A percentile compares a stretch with the other conserved stretches of the same genome.
Evolutionary conservation across 2,888 invertebrate species (phyloP).

Genomic region (Dexiosoma caninum): DNA sequence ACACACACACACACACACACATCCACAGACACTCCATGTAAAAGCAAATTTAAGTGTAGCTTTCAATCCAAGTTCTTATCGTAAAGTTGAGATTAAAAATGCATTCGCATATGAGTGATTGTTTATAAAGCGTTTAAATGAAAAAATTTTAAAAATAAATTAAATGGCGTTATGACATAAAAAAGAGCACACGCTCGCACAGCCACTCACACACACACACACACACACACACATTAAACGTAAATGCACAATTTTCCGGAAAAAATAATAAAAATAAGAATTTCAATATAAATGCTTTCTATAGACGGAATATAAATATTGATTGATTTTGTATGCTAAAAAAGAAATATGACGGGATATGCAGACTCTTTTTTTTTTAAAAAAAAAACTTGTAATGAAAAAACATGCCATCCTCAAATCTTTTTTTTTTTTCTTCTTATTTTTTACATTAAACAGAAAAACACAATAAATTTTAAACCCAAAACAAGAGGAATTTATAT

Average conservation of each 20-base stretch:
- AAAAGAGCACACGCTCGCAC: too few species aligned
- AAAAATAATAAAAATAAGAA: background rate
- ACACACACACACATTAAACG: constrained; percentile 7
- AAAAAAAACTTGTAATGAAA: background rate
- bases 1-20: too few species aligned
- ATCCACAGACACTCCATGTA: too few species aligned
- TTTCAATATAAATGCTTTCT: constrained; percentile 16
- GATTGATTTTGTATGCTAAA: constrained; percentile 52
- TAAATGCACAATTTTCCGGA: constrained; percentile 19
- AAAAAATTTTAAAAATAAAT: constrained; percentile 2
- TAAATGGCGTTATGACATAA: constrained; percentile 3
- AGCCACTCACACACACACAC: too few species aligned
- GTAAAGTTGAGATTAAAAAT: too few species aligned
- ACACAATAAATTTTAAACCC: constrained; percentile 43
- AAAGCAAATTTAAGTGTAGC: too few species aligned
- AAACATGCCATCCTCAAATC: constrained; percentile 51
- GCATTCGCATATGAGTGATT: constrained; percentile 11
- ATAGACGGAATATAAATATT: constrained; percentile 50
- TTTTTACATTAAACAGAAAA: constrained; percentile 20
- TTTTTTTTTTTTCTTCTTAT: constrained; percentile 23
- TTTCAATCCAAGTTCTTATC: too few species aligned
- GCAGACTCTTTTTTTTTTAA: constrained; percentile 41
- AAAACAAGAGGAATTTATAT: constrained; percentile 46
- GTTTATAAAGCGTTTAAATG: constrained; percentile 29
- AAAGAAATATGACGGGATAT: constrained; percentile 40